Conservation (phyloP, 2,888 invertebrate genomes). For the Elegia similella region DNA sequence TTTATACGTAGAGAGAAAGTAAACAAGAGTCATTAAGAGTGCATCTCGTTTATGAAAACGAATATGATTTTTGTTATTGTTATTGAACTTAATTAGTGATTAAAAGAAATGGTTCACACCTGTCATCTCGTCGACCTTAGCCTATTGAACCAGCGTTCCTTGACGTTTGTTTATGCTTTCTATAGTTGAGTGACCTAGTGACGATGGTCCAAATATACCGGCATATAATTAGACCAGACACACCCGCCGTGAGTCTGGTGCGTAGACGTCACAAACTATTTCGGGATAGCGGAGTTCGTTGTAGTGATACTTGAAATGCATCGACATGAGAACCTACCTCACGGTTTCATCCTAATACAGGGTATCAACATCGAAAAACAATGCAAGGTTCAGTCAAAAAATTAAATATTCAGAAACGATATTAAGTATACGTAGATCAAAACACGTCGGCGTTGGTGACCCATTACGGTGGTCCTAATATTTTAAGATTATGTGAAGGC, state of each 20-base stretch:
- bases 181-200: slow-evolving; percentile 46
- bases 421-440: too few relatives aligned
- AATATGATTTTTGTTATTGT: not conserved
- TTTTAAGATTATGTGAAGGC: too few relatives aligned
- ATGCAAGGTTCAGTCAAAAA: too few relatives aligned
- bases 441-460: too few relatives aligned
- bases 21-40: not conserved
- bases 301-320: not conserved
- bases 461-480: too few relatives aligned
- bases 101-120: slow-evolving; percentile 6
- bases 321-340: not conserved
- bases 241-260: slow-evolving; percentile 55
- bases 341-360: too few relatives aligned
- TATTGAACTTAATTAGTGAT: not conserved
- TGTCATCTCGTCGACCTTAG: slow-evolving; percentile 21
- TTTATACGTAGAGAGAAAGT: not conserved
- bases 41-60: too few relatives aligned
- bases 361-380: too few relatives aligned
- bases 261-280: slow-evolving; percentile 31
- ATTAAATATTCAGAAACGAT: too few relatives aligned
- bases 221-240: slow-evolving; percentile 57
- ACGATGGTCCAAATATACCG: slow-evolving; percentile 41
- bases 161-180: slow-evolving; percentile 26
- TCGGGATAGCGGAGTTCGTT: slow-evolving; percentile 25
- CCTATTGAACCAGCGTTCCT: slow-evolving; percentile 23